Evolutionary conservation across 2,113 vertebrate genomes (phyloP).

Genomic region (Ceyx margarethae): DNA sequence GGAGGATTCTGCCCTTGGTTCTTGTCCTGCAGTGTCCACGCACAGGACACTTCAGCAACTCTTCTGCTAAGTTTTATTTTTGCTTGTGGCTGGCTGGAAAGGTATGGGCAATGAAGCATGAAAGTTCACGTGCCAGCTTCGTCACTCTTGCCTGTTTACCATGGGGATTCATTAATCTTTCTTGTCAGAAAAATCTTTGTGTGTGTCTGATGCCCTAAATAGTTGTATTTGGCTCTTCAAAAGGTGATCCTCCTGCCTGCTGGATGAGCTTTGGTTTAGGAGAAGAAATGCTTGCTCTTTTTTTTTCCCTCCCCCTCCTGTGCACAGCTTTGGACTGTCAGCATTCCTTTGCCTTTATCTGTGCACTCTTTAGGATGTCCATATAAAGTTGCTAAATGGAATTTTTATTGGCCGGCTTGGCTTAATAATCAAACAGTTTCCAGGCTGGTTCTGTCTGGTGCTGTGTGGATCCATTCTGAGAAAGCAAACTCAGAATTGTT

Average conservation of each 20-base stretch:
- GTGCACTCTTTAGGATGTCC: constrained; percentile 20
- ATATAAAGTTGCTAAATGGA: constrained; percentile 64
- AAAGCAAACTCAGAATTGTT: background rate
- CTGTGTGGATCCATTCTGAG: constrained; percentile 22
- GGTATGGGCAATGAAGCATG: background rate
- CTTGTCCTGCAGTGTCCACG: background rate
- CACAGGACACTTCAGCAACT: background rate
- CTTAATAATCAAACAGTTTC: constrained; percentile 67
- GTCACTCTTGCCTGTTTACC: background rate
- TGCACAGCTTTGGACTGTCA: background rate
- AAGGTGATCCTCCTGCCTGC: background rate
- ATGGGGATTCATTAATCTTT: background rate
- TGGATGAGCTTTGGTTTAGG: background rate
- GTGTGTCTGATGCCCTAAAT: background rate
- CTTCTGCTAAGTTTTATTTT: background rate
- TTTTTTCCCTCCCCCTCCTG: background rate
- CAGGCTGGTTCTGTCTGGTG: constrained; percentile 49
- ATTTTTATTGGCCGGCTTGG: constrained; percentile 56
- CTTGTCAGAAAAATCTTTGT: background rate
- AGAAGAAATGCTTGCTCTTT: background rate
- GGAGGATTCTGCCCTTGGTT: background rate
- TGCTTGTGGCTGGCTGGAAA: background rate
- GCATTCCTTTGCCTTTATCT: constrained; percentile 63
- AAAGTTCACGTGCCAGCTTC: background rate
- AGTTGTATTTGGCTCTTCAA: background rate